Percentiles rank a stretch among this genome's conserved stretches.
Evolutionary conservation across 2,797 vertebrate species (phyloP).

Genomic region (Gymnothorax javanicus): DNA sequence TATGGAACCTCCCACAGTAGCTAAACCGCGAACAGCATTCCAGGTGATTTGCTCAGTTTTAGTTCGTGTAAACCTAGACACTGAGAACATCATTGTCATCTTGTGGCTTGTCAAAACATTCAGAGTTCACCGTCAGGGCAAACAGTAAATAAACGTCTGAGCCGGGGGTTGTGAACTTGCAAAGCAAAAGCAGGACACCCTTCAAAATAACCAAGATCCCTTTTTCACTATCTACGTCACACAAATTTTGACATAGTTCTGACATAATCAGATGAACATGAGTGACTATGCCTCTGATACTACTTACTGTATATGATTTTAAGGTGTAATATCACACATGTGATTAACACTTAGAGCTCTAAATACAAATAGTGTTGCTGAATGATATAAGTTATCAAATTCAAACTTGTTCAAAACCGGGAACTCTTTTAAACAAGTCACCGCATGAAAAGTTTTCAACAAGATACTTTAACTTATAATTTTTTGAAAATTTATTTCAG

Average conservation of each 20-base stretch:
- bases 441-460: too few species aligned
- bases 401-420: too few species aligned
- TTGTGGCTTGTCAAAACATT: neutral
- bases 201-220: neutral
- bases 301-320: neutral
- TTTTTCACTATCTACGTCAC: neutral
- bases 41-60: neutral
- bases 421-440: too few species aligned
- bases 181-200: neutral
- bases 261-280: conserved; percentile 29
- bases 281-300: neutral
- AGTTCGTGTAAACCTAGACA: neutral
- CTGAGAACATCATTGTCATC: neutral
- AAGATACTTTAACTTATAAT: too few species aligned
- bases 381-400: too few species aligned
- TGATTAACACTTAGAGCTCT: too few species aligned
- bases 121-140: neutral
- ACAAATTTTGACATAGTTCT: neutral
- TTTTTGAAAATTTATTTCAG: too few species aligned
- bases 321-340: too few species aligned
- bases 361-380: too few species aligned
- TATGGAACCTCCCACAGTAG: neutral
- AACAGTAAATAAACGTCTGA: neutral
- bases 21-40: neutral
- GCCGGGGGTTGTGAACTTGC: neutral